Evolutionary conservation across 2,888 invertebrate species (phyloP).

Genomic region (Drosophila neutralis): DNA sequence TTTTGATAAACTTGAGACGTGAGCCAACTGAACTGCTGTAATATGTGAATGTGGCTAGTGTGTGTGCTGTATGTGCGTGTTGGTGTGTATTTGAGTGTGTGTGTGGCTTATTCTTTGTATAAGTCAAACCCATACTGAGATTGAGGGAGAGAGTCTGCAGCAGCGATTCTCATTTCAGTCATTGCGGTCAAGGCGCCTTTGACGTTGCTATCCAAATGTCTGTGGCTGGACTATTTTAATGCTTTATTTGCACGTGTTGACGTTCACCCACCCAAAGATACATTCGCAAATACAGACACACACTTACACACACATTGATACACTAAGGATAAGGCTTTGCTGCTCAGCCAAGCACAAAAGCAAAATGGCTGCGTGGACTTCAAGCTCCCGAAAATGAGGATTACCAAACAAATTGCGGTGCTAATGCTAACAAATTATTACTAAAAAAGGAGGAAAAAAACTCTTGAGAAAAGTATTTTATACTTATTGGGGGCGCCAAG

Average conservation of each 20-base stretch:
- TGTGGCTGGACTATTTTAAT: conserved; percentile 64
- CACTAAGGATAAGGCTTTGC: conserved; percentile 60
- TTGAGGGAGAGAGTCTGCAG: conserved; percentile 34
- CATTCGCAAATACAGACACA: conserved; percentile 2
- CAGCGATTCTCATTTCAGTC: conserved; percentile 62
- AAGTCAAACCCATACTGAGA: conserved; percentile 64
- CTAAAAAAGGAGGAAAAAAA: neutral
- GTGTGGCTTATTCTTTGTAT: conserved; percentile 61
- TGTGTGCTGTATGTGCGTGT: conserved; percentile 41
- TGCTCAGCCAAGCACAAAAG: conserved; percentile 44
- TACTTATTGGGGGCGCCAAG: conserved; percentile 18
- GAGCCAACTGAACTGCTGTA: conserved; percentile 51
- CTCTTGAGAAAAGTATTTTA: conserved; percentile 36
- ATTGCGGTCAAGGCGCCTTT: conserved; percentile 76
- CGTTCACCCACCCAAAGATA: conserved; percentile 29
- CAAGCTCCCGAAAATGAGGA: conserved; percentile 45
- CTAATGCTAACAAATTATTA: conserved; percentile 57
- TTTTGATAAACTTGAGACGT: conserved; percentile 81
- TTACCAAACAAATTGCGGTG: conserved; percentile 75
- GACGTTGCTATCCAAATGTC: conserved; percentile 34
- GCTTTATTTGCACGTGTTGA: conserved; percentile 79
- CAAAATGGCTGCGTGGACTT: conserved; percentile 52
- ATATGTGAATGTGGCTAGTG: conserved; percentile 29
- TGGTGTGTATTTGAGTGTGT: conserved; percentile 8
- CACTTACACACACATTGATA: conserved; percentile 16